Conservation (phyloP, 2,797 vertebrate genomes). For the Denticeps clupeoides region DNA sequence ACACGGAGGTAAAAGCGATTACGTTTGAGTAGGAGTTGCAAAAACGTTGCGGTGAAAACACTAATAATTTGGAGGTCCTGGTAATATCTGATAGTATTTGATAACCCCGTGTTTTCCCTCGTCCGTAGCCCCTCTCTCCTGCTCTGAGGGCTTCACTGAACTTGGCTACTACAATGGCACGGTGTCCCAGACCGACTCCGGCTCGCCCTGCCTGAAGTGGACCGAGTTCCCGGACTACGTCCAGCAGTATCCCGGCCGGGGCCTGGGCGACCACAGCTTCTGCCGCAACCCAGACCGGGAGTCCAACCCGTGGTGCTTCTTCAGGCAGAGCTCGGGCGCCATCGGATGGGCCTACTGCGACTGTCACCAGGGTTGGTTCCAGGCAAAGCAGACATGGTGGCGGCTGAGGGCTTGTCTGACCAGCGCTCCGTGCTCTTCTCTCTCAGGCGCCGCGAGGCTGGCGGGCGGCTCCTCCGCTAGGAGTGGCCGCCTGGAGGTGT, state of each 20-base stretch:
- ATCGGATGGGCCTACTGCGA: slow-evolving; percentile 84
- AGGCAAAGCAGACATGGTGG: too few species aligned
- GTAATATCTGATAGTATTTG: too few species aligned
- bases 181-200: slow-evolving; percentile 70
- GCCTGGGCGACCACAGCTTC: slow-evolving; percentile 78
- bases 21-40: neutral
- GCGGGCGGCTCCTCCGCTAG: slow-evolving; percentile 51
- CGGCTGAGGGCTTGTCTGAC: too few species aligned
- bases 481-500: slow-evolving; percentile 68
- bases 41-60: neutral
- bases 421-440: too few species aligned
- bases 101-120: neutral
- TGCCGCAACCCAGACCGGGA: slow-evolving; percentile 83
- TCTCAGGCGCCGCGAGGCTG: slow-evolving; percentile 66
- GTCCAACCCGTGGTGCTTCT: slow-evolving; percentile 81
- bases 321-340: slow-evolving; percentile 70
- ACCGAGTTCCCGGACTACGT: slow-evolving; percentile 82
- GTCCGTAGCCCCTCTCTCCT: slow-evolving; percentile 55
- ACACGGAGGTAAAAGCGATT: too few species aligned
- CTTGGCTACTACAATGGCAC: slow-evolving; percentile 81
- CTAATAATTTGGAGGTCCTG: neutral
- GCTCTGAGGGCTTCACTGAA: slow-evolving; percentile 65
- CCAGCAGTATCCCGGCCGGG: slow-evolving; percentile 77
- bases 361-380: slow-evolving; percentile 76
- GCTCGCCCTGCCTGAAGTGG: slow-evolving; percentile 71